Percentiles rank a stretch among this genome's conserved stretches.
phyloP scores from a whole-genome alignment of 2,888 invertebrate genomes.

The Junonia oenone region DNA sequence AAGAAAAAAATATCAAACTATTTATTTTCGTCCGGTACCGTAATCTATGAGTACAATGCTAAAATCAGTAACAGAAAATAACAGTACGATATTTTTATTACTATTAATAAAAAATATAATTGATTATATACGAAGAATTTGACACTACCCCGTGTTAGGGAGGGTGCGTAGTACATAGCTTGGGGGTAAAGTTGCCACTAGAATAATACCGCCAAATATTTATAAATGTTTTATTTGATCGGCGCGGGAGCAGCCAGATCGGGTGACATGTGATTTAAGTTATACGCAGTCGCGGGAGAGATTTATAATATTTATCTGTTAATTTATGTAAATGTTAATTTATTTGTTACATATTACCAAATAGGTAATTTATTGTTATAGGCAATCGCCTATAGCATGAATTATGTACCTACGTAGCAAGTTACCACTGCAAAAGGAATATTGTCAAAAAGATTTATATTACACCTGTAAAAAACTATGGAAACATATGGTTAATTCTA shows the following conservation, averaged over 20 bases:
- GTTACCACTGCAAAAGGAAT: no score
- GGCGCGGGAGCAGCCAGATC: constrained; percentile 45
- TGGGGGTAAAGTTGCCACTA: constrained; percentile 32
- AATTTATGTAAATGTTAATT: no score
- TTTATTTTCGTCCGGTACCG: no score
- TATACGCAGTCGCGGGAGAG: constrained; percentile 18
- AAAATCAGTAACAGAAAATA: neutral
- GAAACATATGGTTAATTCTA: no score
- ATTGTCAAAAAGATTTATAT: no score
- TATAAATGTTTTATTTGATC: constrained; percentile 73
- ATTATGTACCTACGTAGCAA: no score
- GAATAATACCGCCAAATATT: constrained; percentile 71
- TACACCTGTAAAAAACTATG: no score
- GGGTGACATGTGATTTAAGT: constrained; percentile 10
- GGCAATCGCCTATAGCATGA: no score
- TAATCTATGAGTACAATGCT: no score
- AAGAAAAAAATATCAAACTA: no score
- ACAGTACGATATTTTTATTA: constrained; percentile 3
- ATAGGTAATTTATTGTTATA: no score
- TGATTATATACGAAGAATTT: constrained; percentile 26
- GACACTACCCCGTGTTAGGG: constrained; percentile 22
- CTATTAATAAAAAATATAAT: constrained; percentile 21
- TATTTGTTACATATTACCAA: neutral
- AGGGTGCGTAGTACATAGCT: constrained; percentile 25
- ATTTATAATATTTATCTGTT: no score